Evolutionary conservation across 2,797 vertebrate species (phyloP).

Genomic region (Sarcophilus harrisii): DNA sequence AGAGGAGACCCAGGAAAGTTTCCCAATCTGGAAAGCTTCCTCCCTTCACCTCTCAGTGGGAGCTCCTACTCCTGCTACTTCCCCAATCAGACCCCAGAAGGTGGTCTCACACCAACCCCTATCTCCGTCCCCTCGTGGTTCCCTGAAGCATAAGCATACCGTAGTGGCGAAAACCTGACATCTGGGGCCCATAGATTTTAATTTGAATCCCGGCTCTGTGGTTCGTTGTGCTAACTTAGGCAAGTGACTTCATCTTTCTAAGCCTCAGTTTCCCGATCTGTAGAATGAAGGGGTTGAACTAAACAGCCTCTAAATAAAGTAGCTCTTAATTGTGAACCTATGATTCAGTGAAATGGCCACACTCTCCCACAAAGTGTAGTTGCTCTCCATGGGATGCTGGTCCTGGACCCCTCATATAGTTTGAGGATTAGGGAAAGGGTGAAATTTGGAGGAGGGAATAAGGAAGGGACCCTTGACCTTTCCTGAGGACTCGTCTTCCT

Average conservation of each 20-base stretch:
- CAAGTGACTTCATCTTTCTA: neutral
- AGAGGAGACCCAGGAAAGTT: neutral
- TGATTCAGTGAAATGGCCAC: neutral
- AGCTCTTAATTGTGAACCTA: neutral
- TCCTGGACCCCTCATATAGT: neutral
- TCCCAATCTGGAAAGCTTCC: neutral
- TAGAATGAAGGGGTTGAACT: neutral
- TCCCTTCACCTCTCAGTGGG: neutral
- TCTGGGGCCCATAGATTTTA: neutral
- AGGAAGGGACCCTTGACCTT: neutral
- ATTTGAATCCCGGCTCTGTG: neutral
- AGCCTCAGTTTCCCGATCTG: neutral
- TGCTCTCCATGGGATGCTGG: neutral
- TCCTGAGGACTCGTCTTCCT: neutral
- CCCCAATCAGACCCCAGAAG: neutral
- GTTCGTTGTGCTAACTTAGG: neutral
- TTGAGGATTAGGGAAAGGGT: neutral
- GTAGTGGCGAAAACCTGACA: neutral
- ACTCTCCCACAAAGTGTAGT: neutral
- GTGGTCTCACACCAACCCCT: neutral
- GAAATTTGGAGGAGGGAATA: neutral
- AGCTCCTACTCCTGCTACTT: neutral
- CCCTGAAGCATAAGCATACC: neutral
- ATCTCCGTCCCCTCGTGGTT: neutral
- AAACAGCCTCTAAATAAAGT: neutral